Evolutionary conservation across 2,797 vertebrate species (phyloP).

Genomic region (Pipistrellus nathusii): DNA sequence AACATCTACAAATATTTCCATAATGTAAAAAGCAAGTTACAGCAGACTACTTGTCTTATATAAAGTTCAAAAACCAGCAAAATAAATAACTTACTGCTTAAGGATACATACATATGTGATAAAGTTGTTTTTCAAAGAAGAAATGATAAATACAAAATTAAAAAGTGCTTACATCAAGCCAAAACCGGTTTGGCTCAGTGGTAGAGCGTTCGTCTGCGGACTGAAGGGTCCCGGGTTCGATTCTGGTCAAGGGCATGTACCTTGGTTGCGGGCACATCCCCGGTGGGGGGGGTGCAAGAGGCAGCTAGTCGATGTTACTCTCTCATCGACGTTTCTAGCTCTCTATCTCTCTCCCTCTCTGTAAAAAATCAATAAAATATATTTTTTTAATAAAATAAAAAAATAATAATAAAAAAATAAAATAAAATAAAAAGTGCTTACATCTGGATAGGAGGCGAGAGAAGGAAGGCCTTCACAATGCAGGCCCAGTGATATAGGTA

Average conservation of each 20-base stretch:
- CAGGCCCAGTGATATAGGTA: not conserved
- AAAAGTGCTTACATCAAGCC: conserved; percentile 10
- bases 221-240: no score
- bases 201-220: no score
- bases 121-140: not conserved
- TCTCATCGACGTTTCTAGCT: no score
- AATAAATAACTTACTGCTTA: conserved; percentile 37
- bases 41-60: not conserved
- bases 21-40: conserved; percentile 46
- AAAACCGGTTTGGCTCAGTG: no score
- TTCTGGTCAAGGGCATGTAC: no score
- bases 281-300: no score
- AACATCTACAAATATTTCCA: conserved; percentile 14
- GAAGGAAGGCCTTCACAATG: not conserved
- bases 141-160: conserved; percentile 7
- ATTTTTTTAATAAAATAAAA: no score
- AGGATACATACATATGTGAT: conserved; percentile 3
- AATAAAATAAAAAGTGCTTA: conserved; percentile 11
- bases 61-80: conserved; percentile 40
- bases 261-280: no score
- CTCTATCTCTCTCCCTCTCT: no score
- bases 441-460: conserved; percentile 6
- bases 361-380: no score
- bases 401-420: no score
- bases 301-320: no score